Evolutionary conservation across 2,888 invertebrate species (phyloP).

Genomic region (Eupithecia inturbata): DNA sequence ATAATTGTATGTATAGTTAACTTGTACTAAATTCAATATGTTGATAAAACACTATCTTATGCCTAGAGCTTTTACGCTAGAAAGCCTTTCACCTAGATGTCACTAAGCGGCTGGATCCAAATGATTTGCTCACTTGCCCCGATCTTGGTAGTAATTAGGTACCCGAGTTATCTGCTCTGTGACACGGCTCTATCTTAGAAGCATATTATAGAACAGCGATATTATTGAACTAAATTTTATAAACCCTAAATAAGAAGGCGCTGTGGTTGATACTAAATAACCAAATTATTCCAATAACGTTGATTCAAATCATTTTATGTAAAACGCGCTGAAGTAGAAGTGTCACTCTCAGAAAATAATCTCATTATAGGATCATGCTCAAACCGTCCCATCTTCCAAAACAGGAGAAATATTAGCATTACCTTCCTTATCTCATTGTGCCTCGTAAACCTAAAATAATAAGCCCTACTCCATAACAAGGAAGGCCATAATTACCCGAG

Average conservation of each 20-base stretch:
- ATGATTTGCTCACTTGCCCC: neutral
- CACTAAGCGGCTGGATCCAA: neutral
- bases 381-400: neutral
- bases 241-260: neutral
- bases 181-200: neutral
- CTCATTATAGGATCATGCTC: slow-evolving; percentile 6
- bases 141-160: neutral
- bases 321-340: slow-evolving; percentile 6
- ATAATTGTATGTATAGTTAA: no score
- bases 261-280: neutral
- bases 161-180: neutral
- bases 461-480: slow-evolving; percentile 23
- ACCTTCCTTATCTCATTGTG: slow-evolving; percentile 13
- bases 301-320: slow-evolving; percentile 5
- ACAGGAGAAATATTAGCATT: slow-evolving; percentile 9
- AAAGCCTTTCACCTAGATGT: neutral
- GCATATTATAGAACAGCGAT: neutral
- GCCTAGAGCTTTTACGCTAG: neutral
- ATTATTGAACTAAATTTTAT: no score
- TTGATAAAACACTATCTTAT: neutral
- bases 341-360: slow-evolving; percentile 5
- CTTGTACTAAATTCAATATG: neutral
- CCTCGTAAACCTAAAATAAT: slow-evolving; percentile 33
- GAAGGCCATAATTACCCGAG: slow-evolving; percentile 32
- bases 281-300: neutral